Evolutionary conservation across 1,140 invertebrate genomes (phyloP).

Genomic region (Hydropsyche tenuis): DNA sequence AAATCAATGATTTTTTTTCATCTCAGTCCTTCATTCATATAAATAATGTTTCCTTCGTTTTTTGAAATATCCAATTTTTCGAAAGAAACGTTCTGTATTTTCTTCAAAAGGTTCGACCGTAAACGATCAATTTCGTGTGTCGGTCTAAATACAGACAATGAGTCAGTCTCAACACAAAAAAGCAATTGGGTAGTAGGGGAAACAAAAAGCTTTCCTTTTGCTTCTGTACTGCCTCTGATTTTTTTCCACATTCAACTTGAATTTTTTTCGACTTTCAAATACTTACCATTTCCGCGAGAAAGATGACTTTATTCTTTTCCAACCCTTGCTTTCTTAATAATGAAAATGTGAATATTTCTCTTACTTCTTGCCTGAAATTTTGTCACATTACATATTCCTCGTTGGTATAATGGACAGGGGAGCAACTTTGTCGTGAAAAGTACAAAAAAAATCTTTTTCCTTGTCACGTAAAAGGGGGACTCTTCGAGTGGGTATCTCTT

Average conservation of each 20-base stretch:
- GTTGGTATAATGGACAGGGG: slow-evolving; percentile 8
- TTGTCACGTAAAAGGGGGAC: slow-evolving; percentile 2
- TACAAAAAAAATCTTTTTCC: background rate
- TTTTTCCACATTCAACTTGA: background rate
- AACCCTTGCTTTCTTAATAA: slow-evolving; percentile 11
- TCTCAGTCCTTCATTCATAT: too few species aligned
- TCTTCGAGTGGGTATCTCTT: slow-evolving; percentile 5
- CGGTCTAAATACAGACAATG: background rate
- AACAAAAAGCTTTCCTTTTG: background rate
- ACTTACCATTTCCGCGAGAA: background rate
- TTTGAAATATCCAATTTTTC: background rate
- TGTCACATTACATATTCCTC: slow-evolving; percentile 22
- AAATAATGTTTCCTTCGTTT: too few species aligned
- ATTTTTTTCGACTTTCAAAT: background rate
- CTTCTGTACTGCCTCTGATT: background rate
- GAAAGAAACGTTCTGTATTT: background rate
- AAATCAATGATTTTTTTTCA: too few species aligned
- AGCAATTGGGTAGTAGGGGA: background rate
- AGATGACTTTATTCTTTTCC: background rate
- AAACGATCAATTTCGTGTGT: background rate
- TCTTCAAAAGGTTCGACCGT: background rate
- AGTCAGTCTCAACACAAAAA: background rate
- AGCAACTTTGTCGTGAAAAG: slow-evolving; percentile 3
- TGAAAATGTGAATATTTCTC: slow-evolving; percentile 6
- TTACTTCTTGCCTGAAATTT: background rate